Evolutionary conservation across 2,888 invertebrate species (phyloP), one percentile per base, ranked within the genome.

Genomic region (Dolichomitus sp.): DNA sequence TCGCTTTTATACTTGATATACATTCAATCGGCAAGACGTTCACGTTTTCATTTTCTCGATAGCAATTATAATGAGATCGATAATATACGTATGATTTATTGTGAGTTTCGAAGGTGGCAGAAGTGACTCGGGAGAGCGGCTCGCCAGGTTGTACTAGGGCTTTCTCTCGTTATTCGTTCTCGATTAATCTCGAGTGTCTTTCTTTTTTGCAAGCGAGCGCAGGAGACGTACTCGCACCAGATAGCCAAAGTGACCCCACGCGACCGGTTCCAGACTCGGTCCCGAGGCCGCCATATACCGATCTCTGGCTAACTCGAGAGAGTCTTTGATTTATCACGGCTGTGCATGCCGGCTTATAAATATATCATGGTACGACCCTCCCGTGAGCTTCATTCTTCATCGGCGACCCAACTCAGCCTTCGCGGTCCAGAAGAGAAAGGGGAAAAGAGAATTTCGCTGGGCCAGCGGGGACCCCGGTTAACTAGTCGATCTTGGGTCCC

Each of bases 311-410:
- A 45, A 65, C 63, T 68, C 77, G 76, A 79, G 77, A 79, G 77
- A 76, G 65, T 82, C 69, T 81, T 73, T 83, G 83, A 83, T 83
- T 83, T 80, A 78, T 83, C 79, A 59, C 70, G 54, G 73, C 65
- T 27, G 66, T 65, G 74, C 85, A 87, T 83, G 86, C 75, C 84
- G 86, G 87, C 88, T 90, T 91, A 90, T 90, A 90, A 89, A 91
- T 90, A 91, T 90, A 81, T 76, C 81, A 72, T 12, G 63, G 72
- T 45, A 33, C 61, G 72, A 74, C 40, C 57, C 75, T 73, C 54
- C 42, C 19, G 73, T 73, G 83, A 72, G 83, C 72, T 83, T 76
- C 80, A 83, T 83, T 76, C 80, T 77, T 83, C 80, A 83, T 83
- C 76, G 76, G 76, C 83, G 76, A 59, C 61, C 59, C 72, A 69